Conservation (phyloP, 2,113 vertebrate species). For the Panthera uncia region DNA sequence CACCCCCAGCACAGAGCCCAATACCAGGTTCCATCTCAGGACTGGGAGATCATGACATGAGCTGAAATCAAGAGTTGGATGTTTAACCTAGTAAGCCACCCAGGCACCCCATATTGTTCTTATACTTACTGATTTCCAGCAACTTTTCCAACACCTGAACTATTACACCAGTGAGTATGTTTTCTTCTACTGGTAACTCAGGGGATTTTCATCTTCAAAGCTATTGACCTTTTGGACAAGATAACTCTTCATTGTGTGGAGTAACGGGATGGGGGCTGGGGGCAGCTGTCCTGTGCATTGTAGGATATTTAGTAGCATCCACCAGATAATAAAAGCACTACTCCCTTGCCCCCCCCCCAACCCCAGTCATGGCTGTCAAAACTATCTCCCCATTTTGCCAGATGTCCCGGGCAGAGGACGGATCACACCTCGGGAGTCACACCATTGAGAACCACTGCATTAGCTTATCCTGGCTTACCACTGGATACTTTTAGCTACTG, state of each 20-base stretch:
- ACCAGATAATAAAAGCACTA: not conserved
- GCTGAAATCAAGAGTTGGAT: too few species aligned
- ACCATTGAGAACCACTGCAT: not conserved
- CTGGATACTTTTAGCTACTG: not conserved
- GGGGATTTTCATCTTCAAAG: not conserved
- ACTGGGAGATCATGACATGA: too few species aligned
- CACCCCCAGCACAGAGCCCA: too few species aligned
- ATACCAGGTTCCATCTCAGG: too few species aligned
- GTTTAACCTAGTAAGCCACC: too few species aligned
- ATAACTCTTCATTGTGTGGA: not conserved
- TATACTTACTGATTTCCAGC: not conserved
- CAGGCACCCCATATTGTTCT: not conserved
- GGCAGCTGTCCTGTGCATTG: not conserved
- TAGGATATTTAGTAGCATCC: not conserved
- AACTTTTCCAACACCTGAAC: not conserved
- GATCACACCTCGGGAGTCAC: not conserved
- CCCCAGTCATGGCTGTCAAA: not conserved
- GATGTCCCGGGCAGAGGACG: not conserved
- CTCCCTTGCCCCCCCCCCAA: not conserved
- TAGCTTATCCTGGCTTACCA: too few species aligned
- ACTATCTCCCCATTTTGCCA: not conserved
- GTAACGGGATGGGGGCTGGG: too few species aligned
- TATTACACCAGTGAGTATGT: not conserved
- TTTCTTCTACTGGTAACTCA: not conserved
- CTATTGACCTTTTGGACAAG: not conserved